These are phyloP conservation scores for Alligator sinensis DNA, from an alignment of 2,113 vertebrate genomes.

Conservation along the genomic window DNA sequence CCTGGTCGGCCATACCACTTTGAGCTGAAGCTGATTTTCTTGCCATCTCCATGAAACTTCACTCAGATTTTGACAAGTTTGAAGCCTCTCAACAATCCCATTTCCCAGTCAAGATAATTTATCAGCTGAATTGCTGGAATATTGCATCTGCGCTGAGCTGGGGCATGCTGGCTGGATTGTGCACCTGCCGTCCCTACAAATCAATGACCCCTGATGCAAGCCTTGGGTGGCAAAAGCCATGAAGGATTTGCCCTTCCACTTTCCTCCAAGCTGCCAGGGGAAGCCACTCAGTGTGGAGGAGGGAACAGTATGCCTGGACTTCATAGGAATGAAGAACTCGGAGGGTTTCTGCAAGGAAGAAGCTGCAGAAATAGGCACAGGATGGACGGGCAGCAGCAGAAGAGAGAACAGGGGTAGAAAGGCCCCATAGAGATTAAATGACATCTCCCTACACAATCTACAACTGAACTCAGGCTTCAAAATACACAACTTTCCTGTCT, in stretches of 20 bases:
- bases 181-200: not conserved
- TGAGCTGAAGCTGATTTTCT: not conserved
- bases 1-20: not conserved
- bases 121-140: not conserved
- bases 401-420: not conserved
- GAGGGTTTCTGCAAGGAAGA: not conserved
- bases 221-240: too few species aligned
- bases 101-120: not conserved
- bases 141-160: not conserved
- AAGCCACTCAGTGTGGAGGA: not conserved
- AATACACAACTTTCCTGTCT: not conserved
- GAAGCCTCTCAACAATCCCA: not conserved
- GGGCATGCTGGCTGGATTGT: not conserved
- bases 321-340: not conserved
- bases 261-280: not conserved
- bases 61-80: not conserved
- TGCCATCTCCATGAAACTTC: not conserved
- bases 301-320: not conserved
- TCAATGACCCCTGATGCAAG: not conserved
- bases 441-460: not conserved
- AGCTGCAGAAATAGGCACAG: not conserved
- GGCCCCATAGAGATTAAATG: not conserved
- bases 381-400: not conserved
- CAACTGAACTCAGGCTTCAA: not conserved
- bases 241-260: not conserved